phyloP scores from a whole-genome alignment of 2,113 vertebrate species.

The Donacobius atricapilla region DNA sequence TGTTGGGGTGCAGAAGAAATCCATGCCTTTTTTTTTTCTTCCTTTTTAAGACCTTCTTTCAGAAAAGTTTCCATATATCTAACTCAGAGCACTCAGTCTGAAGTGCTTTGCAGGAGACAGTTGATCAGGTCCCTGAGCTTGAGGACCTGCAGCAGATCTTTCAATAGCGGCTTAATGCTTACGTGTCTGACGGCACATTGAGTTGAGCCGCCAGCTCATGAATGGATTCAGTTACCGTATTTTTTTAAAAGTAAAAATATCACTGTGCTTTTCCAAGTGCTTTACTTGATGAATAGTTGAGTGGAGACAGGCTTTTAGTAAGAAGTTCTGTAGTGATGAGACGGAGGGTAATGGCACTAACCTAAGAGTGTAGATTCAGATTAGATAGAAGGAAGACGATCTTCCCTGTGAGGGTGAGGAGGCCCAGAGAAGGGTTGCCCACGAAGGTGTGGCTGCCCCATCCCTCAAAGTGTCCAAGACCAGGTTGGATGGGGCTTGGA shows the following conservation, averaged over 20 bases:
- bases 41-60: not conserved
- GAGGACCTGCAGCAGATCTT: not conserved
- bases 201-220: not conserved
- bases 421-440: not conserved
- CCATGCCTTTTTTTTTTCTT: not conserved
- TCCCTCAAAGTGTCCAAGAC: not conserved
- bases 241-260: not conserved
- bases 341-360: not conserved
- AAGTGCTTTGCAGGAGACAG: not conserved
- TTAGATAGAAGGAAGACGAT: not conserved
- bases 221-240: not conserved
- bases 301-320: not conserved
- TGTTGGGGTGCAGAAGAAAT: not conserved
- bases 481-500: not conserved
- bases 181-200: not conserved
- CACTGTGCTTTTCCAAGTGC: not conserved
- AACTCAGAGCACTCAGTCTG: fast-evolving
- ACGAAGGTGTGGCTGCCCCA: not conserved
- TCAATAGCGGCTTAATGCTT: not conserved
- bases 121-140: not conserved
- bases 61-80: not conserved
- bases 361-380: not conserved
- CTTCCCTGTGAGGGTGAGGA: not conserved
- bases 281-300: not conserved
- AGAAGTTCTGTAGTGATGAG: not conserved